These are phyloP conservation scores for Cherax destructor DNA, from an alignment of 1,140 invertebrate species.

Conservation along the genomic window DNA sequence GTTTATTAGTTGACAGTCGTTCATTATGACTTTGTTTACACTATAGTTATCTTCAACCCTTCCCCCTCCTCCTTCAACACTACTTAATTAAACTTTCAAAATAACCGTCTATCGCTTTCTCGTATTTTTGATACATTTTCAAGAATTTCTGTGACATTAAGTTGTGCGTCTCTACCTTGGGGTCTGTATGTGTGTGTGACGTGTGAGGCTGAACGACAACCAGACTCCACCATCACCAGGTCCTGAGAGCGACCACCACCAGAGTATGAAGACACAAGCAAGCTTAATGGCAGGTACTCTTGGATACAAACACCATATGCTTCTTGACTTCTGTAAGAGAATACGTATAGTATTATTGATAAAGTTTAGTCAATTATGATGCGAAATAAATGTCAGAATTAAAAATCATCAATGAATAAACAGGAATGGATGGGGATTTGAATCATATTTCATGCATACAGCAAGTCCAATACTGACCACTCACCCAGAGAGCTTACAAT, in stretches of 20 bases:
- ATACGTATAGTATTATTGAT: no score
- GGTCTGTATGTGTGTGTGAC: background rate
- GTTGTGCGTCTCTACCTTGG: background rate
- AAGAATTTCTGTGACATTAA: background rate
- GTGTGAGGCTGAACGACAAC: slow-evolving; percentile 36
- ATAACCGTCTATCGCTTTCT: slow-evolving; percentile 41
- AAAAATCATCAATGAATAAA: no score
- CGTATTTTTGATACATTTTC: background rate
- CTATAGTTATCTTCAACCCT: background rate
- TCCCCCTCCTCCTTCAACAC: background rate
- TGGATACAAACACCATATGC: slow-evolving; percentile 42
- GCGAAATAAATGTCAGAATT: no score
- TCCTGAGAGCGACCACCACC: slow-evolving; percentile 39
- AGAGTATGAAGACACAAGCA: slow-evolving; percentile 22
- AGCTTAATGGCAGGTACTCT: slow-evolving; percentile 46
- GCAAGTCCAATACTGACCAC: no score
- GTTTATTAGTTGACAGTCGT: no score
- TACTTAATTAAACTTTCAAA: background rate
- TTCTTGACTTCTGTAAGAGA: background rate
- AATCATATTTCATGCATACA: no score
- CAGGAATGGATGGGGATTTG: no score
- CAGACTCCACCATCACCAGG: slow-evolving; percentile 58
- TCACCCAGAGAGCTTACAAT: no score
- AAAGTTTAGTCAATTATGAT: no score
- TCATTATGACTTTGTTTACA: no score